phyloP scores from a whole-genome alignment of 1,140 invertebrate genomes.

The Radopholus similis region DNA sequence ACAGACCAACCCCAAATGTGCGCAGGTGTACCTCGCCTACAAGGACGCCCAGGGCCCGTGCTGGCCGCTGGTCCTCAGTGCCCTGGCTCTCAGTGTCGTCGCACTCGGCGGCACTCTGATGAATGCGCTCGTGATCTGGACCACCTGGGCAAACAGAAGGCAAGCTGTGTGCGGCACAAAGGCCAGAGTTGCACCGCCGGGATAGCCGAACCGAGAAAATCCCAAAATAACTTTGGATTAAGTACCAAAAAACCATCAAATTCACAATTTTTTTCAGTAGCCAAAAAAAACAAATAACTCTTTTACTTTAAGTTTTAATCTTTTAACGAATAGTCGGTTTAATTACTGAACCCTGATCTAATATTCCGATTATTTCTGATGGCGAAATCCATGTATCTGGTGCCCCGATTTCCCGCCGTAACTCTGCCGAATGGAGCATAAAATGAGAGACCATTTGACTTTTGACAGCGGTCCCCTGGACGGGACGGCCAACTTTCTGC shows the following conservation, averaged over 20 bases:
- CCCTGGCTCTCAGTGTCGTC: neutral
- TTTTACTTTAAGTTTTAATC: neutral
- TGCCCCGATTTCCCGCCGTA: neutral
- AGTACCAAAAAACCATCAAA: neutral
- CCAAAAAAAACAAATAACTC: neutral
- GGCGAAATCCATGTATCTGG: neutral
- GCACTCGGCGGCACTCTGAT: neutral
- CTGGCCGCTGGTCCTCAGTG: neutral
- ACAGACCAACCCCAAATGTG: too few species aligned
- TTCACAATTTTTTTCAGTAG: too few species aligned
- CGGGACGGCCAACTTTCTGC: neutral
- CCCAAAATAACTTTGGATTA: neutral
- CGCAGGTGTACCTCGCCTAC: neutral
- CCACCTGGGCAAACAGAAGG: neutral
- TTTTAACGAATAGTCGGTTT: neutral
- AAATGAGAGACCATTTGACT: neutral
- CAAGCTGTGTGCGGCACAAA: neutral
- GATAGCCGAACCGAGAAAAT: neutral
- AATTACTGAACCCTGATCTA: neutral
- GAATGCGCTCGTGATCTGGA: neutral
- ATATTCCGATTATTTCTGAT: neutral
- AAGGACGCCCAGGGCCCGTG: neutral
- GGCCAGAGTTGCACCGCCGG: too few species aligned
- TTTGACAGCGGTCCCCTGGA: neutral
- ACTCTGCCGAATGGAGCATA: neutral